These are phyloP conservation scores for Progne subis DNA, from an alignment of 2,113 vertebrate species.

Conservation along the genomic window DNA sequence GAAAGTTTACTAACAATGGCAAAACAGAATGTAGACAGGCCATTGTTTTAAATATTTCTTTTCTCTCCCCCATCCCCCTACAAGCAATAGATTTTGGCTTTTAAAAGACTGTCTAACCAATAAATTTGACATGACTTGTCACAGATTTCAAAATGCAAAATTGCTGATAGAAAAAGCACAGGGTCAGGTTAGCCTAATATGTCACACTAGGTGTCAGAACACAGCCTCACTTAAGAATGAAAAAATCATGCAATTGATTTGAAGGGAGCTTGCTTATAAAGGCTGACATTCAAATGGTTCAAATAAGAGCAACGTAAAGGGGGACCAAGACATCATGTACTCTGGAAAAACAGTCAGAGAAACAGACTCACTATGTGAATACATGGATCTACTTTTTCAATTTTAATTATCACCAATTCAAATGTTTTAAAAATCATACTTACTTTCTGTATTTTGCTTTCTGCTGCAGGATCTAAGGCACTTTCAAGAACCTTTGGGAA, in stretches of 20 bases:
- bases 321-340: background rate
- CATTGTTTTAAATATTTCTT: background rate
- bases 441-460: slow-evolving; percentile 79
- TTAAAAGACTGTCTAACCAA: background rate
- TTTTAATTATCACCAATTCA: background rate
- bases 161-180: background rate
- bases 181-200: background rate
- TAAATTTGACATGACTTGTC: background rate
- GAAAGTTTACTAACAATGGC: background rate
- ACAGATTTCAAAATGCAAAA: background rate
- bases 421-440: background rate
- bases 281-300: background rate
- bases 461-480: slow-evolving; percentile 75
- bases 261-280: background rate
- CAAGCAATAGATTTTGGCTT: background rate
- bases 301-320: background rate
- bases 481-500: slow-evolving; percentile 76
- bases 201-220: background rate
- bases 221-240: background rate
- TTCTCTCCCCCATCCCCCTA: rapidly evolving
- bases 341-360: background rate
- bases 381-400: background rate
- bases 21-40: background rate
- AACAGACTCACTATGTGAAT: background rate
- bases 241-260: background rate